Evolutionary conservation across 2,797 vertebrate species (phyloP).

Genomic region (Danio kyathit): DNA sequence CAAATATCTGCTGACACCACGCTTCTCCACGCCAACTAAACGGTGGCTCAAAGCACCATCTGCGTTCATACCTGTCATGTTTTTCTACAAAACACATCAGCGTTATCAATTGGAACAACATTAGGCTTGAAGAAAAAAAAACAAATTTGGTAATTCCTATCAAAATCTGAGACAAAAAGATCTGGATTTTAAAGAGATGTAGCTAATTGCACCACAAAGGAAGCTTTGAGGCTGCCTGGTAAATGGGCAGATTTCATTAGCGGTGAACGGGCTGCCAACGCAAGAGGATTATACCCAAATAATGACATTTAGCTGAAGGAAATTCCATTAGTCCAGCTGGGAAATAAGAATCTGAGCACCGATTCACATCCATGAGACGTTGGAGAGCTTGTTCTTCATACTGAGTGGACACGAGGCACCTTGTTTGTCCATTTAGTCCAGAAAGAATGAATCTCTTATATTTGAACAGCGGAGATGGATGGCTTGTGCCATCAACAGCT

Average conservation of each 20-base stretch:
- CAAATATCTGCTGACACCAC: conserved; percentile 39
- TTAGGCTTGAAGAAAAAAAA: conserved; percentile 51
- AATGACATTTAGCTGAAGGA: conserved; percentile 79
- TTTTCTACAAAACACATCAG: conserved; percentile 60
- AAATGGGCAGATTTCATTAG: conserved; percentile 77
- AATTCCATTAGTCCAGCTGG: conserved; percentile 79
- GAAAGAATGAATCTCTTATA: conserved; percentile 37
- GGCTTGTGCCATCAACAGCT: conserved; percentile 24
- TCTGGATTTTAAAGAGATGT: conserved; percentile 48
- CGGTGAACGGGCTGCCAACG: conserved; percentile 71
- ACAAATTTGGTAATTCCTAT: conserved; percentile 58
- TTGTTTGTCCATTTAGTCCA: conserved; percentile 40
- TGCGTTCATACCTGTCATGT: conserved; percentile 18
- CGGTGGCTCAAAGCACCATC: conserved; percentile 39
- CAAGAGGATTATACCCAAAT: conserved; percentile 75
- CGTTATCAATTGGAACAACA: conserved; percentile 49
- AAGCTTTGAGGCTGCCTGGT: conserved; percentile 66
- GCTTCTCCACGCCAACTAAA: conserved; percentile 41
- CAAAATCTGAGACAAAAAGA: conserved; percentile 53
- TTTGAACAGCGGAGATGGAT: conserved; percentile 15
- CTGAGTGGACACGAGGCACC: conserved; percentile 14
- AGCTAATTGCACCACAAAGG: conserved; percentile 63
- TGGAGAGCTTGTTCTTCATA: conserved; percentile 49
- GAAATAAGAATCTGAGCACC: conserved; percentile 57
- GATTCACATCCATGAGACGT: conserved; percentile 34